Percentiles rank a stretch among this genome's conserved stretches.
phyloP scores from a whole-genome alignment of 2,888 invertebrate genomes.

The Acleris cristana region DNA sequence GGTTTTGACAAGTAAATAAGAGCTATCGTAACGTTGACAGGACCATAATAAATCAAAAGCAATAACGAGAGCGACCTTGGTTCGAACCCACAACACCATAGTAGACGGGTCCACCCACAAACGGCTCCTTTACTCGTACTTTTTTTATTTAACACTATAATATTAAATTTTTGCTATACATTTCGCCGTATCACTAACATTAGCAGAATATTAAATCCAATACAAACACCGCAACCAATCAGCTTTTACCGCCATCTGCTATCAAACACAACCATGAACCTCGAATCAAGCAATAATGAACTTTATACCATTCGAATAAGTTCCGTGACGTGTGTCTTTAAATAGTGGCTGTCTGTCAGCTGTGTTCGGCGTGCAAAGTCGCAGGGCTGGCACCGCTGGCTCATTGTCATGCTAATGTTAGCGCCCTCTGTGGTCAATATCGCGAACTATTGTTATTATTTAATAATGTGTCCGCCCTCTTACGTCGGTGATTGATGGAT shows the following conservation, averaged over 20 bases:
- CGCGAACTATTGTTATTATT: slow-evolving; percentile 32
- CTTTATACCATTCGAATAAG: no score
- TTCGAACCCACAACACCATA: no score
- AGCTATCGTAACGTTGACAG: no score
- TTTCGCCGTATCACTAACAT: not conserved
- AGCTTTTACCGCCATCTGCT: slow-evolving; percentile 14
- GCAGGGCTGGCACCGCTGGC: slow-evolving; percentile 4
- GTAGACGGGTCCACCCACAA: no score
- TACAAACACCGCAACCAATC: slow-evolving; percentile 21
- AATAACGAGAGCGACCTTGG: no score
- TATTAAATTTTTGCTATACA: slow-evolving; percentile 33
- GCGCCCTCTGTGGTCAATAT: slow-evolving; percentile 33
- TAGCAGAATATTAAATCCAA: slow-evolving; percentile 17
- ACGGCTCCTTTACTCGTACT: not conserved
- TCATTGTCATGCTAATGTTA: slow-evolving; percentile 35
- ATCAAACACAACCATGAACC: no score
- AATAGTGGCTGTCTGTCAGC: slow-evolving; percentile 7
- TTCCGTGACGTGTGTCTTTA: no score
- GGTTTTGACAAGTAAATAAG: no score
- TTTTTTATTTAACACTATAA: slow-evolving; percentile 35
- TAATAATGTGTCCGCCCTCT: slow-evolving; percentile 17
- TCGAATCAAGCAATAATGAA: no score
- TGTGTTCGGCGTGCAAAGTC: not conserved
- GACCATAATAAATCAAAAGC: no score
- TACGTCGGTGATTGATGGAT: slow-evolving; percentile 8